Base-by-base conservation (phyloP, 2,888 invertebrate genomes). In the Xestia sexstrigata region DNA sequence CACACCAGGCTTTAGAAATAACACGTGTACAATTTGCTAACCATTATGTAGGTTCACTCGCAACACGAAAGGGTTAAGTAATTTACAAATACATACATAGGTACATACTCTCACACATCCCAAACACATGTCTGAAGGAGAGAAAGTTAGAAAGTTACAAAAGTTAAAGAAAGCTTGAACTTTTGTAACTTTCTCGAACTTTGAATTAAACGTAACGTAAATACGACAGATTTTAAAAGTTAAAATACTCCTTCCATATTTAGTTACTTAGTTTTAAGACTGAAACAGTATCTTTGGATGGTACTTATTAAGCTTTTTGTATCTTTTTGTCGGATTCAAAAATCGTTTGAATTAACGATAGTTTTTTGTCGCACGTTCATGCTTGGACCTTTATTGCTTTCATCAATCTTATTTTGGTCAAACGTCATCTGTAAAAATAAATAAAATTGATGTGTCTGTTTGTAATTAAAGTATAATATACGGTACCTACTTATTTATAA, bases 1-100 rank as follows among this genome's bases (percentile, higher is more conserved):
- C 60, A 47, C n/a, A n/a, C n/a, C 1, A 30, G 52, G 30, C 20
- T 17, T 42, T 42, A 55, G 9, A 42, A 45, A 30, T 55, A 55
- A 55, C 42, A 73, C 20, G n/a, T 55, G 30, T 45, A 70, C 30
- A 73, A 69, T 30, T 70, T 13, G 11, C 23, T 55, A 70, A 42
- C 23, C 30, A 17, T 23, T 23, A 15, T 66, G 11, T 20, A 39
- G 0, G 4, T 65, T n/a, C 1, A 26, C 26, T 69, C 42, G 26
- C 17, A 26, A 4, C 17, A 55, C 26, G 11, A 39, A 23, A 73
- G 23, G 20, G 20, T 47, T 35, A n/a, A 47, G n/a, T 66, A 26
- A 67, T 15, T 39, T 67, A 23, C 20, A 26, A 68, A 39, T 26
- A 23, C 11, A 42, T 2, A 58, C 11, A 30, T 3, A 58, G 26